Evolutionary conservation across 2,113 vertebrate species (phyloP), one percentile per base, ranked within the genome.

Genomic region (Psilopsiagon aymara): DNA sequence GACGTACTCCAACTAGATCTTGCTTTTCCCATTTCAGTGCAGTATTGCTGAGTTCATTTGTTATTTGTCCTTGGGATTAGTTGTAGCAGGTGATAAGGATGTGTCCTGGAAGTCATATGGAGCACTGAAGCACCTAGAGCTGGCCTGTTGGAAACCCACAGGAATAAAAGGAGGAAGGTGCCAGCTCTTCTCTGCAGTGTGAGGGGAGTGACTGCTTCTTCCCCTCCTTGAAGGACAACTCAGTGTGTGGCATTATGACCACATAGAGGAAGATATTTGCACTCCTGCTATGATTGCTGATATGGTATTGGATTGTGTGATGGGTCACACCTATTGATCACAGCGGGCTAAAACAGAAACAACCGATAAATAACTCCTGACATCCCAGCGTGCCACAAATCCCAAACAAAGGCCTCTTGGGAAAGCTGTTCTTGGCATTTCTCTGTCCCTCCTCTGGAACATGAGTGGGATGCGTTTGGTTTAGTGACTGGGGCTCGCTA

Each of bases 281-380:
- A 70, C 49, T 64, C 75, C 93, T 94, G 91, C 78, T 59, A 49
- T 28, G 62, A 16, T 35, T 33, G 91, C 90, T 96, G 84, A 6
- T 62, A 18, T 1, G 82, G 23, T 63, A 93, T 90, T 83, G 96
- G 90, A 83, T 83, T 78, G 49, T 94, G 85, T 2, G 47, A 82
- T 70, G 88, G 85, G 94, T 95, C 85, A 78, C 80, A 86, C 63
- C 67, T 93, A 96, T 96, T 90, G 96, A 95, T 96, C 93, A 67
- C 93, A 95, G 87, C 82, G 49, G 87, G 67, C 92, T 94, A 57
- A 73, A 96, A 87, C 62, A 88, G 88, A 92, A 91, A 67, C 64
- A 70, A 2, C 79, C 94, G 86, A 90, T 83, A 95, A 95, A 95
- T 95, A 95, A 90, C 88, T 82, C 88, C 82, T 86, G 88, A 93